These are phyloP conservation scores for Erebia ligea DNA, from an alignment of 2,888 invertebrate genomes.

Conservation along the genomic window DNA sequence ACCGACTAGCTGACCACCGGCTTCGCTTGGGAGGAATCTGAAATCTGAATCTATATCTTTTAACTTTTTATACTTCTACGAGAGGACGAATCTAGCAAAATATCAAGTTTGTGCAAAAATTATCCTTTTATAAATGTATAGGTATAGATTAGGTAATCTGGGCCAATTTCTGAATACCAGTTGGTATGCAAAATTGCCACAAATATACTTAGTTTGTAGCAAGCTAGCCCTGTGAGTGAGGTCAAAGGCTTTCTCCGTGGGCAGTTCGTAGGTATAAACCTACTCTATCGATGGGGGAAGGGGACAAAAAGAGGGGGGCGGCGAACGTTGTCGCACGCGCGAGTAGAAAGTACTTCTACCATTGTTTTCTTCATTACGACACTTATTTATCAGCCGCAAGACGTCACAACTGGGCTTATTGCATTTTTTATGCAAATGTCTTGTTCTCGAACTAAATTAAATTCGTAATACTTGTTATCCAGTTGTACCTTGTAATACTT, in stretches of 20 bases:
- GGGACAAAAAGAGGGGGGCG: slow-evolving; percentile 46
- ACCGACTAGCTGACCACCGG: no score
- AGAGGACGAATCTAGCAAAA: no score
- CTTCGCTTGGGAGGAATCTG: no score
- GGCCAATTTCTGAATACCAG: slow-evolving; percentile 5
- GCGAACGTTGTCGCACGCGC: slow-evolving; percentile 57
- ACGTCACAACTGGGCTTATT: slow-evolving; percentile 57
- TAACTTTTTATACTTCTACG: no score
- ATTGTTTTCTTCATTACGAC: slow-evolving; percentile 79
- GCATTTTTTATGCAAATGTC: slow-evolving; percentile 69
- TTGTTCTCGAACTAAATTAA: slow-evolving; percentile 43
- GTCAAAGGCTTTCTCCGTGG: slow-evolving; percentile 79
- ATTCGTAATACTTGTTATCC: slow-evolving; percentile 40
- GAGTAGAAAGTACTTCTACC: slow-evolving; percentile 71
- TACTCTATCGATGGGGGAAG: slow-evolving; percentile 48
- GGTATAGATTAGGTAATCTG: slow-evolving; percentile 18
- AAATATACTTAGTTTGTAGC: slow-evolving; percentile 54
- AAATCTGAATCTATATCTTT: no score
- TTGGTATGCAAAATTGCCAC: slow-evolving; percentile 57
- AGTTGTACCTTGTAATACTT: slow-evolving; percentile 13
- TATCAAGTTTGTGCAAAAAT: no score
- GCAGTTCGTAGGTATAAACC: slow-evolving; percentile 50
- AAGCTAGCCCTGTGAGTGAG: slow-evolving; percentile 67
- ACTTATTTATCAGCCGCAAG: slow-evolving; percentile 73
- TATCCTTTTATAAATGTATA: no score